A percentile compares a stretch with the other conserved stretches of the same genome.
Evolutionary conservation across 2,888 invertebrate genomes (phyloP).

Genomic region (Poecilus cupreus): DNA sequence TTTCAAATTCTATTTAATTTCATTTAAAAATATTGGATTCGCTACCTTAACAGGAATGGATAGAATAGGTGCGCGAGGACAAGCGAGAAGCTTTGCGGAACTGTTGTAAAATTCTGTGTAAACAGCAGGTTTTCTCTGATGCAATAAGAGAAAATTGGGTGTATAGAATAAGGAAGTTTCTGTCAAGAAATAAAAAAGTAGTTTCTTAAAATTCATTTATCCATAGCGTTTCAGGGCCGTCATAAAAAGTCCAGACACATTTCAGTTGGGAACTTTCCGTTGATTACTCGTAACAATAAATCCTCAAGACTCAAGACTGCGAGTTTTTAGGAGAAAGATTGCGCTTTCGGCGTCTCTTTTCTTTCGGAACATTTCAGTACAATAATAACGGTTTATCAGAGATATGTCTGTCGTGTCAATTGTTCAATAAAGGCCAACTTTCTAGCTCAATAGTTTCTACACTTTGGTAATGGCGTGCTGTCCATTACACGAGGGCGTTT

Average conservation of each 20-base stretch:
- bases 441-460: constrained; percentile 50
- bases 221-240: constrained; percentile 16
- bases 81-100: no score
- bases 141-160: no score
- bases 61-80: no score
- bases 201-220: constrained; percentile 52
- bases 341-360: constrained; percentile 26
- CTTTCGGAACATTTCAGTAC: constrained; percentile 37
- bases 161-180: neutral
- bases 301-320: constrained; percentile 19
- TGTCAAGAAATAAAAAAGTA: constrained; percentile 21
- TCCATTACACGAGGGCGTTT: constrained; percentile 40
- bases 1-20: no score
- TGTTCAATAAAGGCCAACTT: constrained; percentile 49
- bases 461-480: constrained; percentile 44
- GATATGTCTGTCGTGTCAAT: constrained; percentile 45
- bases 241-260: constrained; percentile 52
- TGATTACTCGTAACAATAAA: constrained; percentile 50
- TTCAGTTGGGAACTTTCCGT: constrained; percentile 44
- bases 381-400: constrained; percentile 50
- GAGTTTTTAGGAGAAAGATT: constrained; percentile 40
- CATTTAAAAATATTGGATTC: no score
- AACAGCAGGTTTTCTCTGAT: no score
- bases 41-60: no score
- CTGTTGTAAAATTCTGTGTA: no score